A percentile compares a stretch with the other conserved stretches of the same genome.
Evolutionary conservation across 2,113 vertebrate species (phyloP).

Genomic region (Daphoenositta chrysoptera): DNA sequence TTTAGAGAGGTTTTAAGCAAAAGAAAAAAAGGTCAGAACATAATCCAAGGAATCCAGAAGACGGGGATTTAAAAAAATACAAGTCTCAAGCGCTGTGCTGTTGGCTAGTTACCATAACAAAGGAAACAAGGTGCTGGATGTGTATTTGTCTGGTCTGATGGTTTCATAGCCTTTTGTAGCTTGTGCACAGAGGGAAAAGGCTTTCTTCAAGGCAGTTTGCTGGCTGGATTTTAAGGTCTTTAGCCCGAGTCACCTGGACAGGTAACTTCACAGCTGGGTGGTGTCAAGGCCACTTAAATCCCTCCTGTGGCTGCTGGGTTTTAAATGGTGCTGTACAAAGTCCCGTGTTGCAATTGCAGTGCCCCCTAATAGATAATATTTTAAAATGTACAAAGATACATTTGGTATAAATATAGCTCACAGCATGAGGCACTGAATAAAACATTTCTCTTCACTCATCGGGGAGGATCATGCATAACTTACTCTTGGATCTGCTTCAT

Average conservation of each 20-base stretch:
- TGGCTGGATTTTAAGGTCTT: neutral
- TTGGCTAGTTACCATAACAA: neutral
- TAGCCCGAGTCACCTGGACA: neutral
- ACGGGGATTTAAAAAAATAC: neutral
- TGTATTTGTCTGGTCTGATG: neutral
- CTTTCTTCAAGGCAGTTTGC: neutral
- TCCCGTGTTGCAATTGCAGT: neutral
- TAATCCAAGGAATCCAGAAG: neutral
- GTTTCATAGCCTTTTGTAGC: neutral
- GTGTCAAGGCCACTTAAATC: neutral
- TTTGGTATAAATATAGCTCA: constrained; percentile 61
- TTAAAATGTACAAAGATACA: constrained; percentile 39
- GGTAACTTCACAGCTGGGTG: neutral
- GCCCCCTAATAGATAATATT: constrained; percentile 40
- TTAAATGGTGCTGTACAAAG: neutral
- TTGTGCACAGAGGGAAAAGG: neutral
- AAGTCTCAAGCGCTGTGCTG: neutral
- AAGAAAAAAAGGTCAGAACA: neutral
- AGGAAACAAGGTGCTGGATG: neutral
- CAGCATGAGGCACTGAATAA: constrained; percentile 67
- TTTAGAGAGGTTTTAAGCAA: neutral
- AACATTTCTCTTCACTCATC: constrained; percentile 61
- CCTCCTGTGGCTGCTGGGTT: neutral
- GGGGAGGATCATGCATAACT: constrained; percentile 62
- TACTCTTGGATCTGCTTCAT: constrained; percentile 63